phyloP scores from a whole-genome alignment of 2,113 vertebrate genomes.

The Etia nguti region DNA sequence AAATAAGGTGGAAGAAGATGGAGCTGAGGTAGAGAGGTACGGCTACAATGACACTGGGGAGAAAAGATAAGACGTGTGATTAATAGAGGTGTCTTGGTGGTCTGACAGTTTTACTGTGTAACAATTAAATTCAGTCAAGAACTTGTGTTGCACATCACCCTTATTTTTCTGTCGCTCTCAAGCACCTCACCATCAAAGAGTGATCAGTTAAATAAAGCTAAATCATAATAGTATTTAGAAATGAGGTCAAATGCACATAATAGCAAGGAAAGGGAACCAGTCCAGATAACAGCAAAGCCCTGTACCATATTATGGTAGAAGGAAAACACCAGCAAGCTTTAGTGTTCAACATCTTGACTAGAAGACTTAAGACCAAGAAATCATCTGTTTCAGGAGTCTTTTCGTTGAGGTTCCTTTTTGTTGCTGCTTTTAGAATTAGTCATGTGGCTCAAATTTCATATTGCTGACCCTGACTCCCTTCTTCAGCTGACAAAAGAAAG shows the following conservation, averaged over 20 bases:
- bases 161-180: background rate
- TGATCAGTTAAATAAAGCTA: background rate
- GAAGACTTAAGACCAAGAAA: background rate
- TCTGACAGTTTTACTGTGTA: background rate
- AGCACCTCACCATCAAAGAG: background rate
- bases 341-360: background rate
- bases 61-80: background rate
- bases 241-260: background rate
- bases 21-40: background rate
- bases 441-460: conserved; percentile 1
- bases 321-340: background rate
- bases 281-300: background rate
- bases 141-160: background rate
- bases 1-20: background rate
- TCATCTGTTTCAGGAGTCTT: background rate
- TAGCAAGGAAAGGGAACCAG: background rate
- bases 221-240: background rate
- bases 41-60: background rate
- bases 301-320: background rate
- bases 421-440: background rate
- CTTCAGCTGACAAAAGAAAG: background rate
- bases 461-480: conserved; percentile 13
- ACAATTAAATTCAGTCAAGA: background rate
- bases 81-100: background rate
- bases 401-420: background rate